A percentile compares a stretch with the other conserved stretches of the same genome.
Evolutionary conservation across 2,113 vertebrate genomes (phyloP).

Genomic region (Himantopus leucocephalus): DNA sequence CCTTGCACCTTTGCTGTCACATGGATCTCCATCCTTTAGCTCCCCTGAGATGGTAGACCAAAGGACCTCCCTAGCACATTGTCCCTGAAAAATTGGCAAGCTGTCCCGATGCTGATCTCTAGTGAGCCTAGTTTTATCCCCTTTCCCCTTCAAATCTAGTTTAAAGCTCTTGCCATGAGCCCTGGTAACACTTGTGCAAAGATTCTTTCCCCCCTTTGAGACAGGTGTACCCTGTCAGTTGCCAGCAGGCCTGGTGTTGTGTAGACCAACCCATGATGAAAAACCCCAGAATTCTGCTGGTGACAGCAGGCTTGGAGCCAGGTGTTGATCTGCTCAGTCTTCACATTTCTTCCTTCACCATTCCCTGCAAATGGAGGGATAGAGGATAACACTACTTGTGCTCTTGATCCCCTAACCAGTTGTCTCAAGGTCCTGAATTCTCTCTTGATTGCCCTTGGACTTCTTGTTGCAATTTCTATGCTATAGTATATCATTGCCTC

Average conservation of each 20-base stretch:
- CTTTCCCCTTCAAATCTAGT: not conserved
- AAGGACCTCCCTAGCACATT: not conserved
- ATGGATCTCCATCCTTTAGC: not conserved
- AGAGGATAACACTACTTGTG: not conserved
- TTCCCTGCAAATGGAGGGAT: not conserved
- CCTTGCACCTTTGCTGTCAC: too few species aligned
- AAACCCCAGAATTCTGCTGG: not conserved
- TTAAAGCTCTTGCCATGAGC: not conserved
- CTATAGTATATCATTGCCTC: too few species aligned
- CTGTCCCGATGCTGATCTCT: not conserved
- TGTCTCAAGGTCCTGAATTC: not conserved
- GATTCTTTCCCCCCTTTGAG: not conserved
- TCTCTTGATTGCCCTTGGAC: not conserved
- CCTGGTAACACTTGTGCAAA: not conserved
- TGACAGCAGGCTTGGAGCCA: not conserved
- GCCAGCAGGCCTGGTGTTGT: not conserved
- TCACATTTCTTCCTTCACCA: not conserved
- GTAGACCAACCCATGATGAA: not conserved
- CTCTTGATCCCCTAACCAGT: not conserved
- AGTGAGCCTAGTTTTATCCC: not conserved
- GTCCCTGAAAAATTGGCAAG: not conserved
- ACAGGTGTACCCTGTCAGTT: not conserved
- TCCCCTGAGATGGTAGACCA: not conserved
- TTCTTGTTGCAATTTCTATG: too few species aligned
- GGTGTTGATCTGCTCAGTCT: not conserved